Evolutionary conservation across 2,888 invertebrate genomes (phyloP), one percentile per base, ranked within the genome.

Genomic region (Chymomyza amoena): DNA sequence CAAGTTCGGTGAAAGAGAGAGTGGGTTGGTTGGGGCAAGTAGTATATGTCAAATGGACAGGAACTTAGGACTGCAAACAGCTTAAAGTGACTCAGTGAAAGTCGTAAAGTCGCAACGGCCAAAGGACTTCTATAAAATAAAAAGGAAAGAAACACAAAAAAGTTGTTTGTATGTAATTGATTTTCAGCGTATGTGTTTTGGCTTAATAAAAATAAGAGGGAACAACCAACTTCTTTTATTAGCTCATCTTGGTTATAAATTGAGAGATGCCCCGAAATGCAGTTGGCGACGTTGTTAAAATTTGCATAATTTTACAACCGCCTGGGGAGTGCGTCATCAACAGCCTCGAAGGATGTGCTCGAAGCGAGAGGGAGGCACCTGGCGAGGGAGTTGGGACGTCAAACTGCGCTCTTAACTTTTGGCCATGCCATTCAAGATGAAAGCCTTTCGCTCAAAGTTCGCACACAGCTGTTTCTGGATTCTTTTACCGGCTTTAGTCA

Each of bases 271-370:
- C 36, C 15, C 36, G 1, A 45, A 45, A 45, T 59, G 54, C 70
- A 63, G 69, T 66, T 63, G 69, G 54, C 39, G 50, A 51, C 15
- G 57, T 59, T 57, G 50, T 52, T n/a, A 60, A 72, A 72, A 81
- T 79, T 84, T 76, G 70, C 77, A 76, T 81, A 74, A 80, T 75
- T 85, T 85, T 77, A 79, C 73, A 67, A 73, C 81, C 79, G 72
- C 61, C 72, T 75, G 63, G 70, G 68, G 66, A 83, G 83, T 76
- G 79, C 77, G 72, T 69, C 68, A 72, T 69, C 62, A 75, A 70
- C 71, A 60, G 15, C 6, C 32, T 25, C 25, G 25, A 25, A 25
- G 25, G 25, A 32, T 7, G 3, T 32, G 32, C 32, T 1, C 32
- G 25, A 32, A 32, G 32, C n/a, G n/a, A n/a, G n/a, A n/a, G n/a